Evolutionary conservation across 2,888 invertebrate genomes (phyloP).

Genomic region (Gisinianus flammeolus): DNA sequence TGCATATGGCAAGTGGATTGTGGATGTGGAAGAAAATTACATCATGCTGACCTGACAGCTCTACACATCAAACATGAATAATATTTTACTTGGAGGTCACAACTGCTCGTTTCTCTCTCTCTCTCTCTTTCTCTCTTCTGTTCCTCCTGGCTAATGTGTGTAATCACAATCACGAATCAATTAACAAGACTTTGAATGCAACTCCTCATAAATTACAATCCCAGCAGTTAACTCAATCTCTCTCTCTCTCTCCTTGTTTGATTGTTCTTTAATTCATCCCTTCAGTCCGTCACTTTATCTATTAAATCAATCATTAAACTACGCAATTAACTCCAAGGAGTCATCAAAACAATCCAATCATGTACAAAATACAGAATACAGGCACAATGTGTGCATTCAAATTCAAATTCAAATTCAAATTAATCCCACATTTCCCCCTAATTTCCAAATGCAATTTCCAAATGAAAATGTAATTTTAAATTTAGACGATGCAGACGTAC

Average conservation of each 20-base stretch:
- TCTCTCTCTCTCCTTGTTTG: background rate
- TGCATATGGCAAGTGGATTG: too few species aligned
- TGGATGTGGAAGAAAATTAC: background rate
- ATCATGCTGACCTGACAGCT: constrained; percentile 3
- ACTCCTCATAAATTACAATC: background rate
- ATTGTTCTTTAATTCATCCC: background rate
- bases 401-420: too few species aligned
- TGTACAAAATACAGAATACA: too few species aligned
- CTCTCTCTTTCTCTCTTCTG: background rate
- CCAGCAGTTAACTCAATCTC: background rate
- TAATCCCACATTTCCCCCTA: too few species aligned
- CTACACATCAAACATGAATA: background rate
- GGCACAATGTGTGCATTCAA: too few species aligned
- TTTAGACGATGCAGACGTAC: too few species aligned
- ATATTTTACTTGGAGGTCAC: constrained; percentile 1
- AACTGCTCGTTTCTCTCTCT: background rate
- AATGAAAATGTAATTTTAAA: too few species aligned
- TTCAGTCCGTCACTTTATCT: too few species aligned
- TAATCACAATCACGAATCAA: background rate
- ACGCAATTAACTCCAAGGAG: too few species aligned
- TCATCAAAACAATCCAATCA: too few species aligned
- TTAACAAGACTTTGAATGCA: background rate
- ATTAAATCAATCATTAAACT: too few species aligned
- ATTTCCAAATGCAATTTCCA: too few species aligned
- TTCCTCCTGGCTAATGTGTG: background rate